Evolutionary conservation across 1,140 invertebrate genomes (phyloP), one percentile per base, ranked within the genome.

Genomic region (Cataglyphis hispanica): DNA sequence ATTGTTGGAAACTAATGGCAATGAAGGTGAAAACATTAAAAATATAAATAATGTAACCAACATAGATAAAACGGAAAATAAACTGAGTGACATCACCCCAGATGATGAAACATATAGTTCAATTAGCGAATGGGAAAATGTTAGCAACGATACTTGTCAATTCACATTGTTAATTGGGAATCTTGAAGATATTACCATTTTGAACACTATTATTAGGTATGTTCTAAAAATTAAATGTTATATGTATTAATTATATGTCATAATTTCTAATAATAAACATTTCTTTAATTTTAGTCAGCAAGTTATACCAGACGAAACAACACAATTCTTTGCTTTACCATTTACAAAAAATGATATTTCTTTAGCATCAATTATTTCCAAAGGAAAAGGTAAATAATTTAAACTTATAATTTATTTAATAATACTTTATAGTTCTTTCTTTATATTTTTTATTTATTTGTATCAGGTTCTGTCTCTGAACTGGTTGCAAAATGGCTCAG

Each of bases 151-250:
- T 92, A 96, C 97, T 88, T 97, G 98, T 80, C 96, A 97, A 92
- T 99, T 98, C 97, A 97, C 97, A 27, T 93, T 98, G 40, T 94
- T 99, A 10, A 97, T 98, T 27, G 97, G 97, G 84, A 98, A 98
- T 95, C 95, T 99, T 80, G 98, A 99, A 93, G 98, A 99, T 94
- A 96, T 99, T 53, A 96, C 98, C 6, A 95, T 98, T 69, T 94
- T 99, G 6, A 97, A 97, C 89, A 97, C 97, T 56, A 95, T 97
- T 72, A 92, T 97, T 46, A 95, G 96, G 93, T 97, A 95, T 90
- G 92, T 83, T 92, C 37, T 19, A 94, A 53, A 43, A 53, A 19
- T 60, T 1, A 11, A 13, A 69, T 13, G 78, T 95, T 96, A 2
- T 66, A 76, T n/a, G 31, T 31, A 3, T 31, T 31, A 31, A 31